These are phyloP conservation scores for Latrodectus elegans DNA, from an alignment of 2,888 invertebrate genomes.

Conservation along the genomic window DNA sequence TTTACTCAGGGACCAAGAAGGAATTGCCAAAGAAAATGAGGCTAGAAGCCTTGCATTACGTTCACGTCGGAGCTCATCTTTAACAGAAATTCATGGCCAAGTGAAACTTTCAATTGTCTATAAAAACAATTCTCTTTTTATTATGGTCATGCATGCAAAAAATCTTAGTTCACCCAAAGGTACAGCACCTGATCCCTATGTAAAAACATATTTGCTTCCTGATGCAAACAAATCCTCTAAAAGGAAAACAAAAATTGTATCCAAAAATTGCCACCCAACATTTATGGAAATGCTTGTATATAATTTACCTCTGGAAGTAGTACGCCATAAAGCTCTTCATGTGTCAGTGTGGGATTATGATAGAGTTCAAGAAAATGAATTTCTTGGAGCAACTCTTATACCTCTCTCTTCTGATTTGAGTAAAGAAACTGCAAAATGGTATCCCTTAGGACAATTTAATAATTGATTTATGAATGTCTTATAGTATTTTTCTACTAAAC, in stretches of 20 bases:
- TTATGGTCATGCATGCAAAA: slow-evolving; percentile 93
- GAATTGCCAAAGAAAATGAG: slow-evolving; percentile 78
- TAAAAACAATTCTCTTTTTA: slow-evolving; percentile 83
- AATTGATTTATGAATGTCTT: background rate
- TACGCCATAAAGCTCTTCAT: slow-evolving; percentile 80
- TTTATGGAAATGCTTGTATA: slow-evolving; percentile 82
- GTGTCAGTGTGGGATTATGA: slow-evolving; percentile 97
- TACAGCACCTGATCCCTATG: slow-evolving; percentile 77
- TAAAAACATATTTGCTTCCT: slow-evolving; percentile 87
- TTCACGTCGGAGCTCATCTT: slow-evolving; percentile 53
- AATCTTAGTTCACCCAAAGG: slow-evolving; percentile 85
- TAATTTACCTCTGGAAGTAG: slow-evolving; percentile 59
- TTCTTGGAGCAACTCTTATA: slow-evolving; percentile 92
- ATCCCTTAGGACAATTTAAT: slow-evolving; percentile 79
- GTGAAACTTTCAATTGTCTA: slow-evolving; percentile 87
- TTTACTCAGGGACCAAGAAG: slow-evolving; percentile 92
- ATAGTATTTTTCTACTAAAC: background rate
- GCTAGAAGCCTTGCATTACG: slow-evolving; percentile 18
- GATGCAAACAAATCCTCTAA: slow-evolving; percentile 94
- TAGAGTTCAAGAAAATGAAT: slow-evolving; percentile 93
- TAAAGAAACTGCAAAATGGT: slow-evolving; percentile 90
- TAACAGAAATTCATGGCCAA: slow-evolving; percentile 79
- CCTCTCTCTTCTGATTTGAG: slow-evolving; percentile 84
- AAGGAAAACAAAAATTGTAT: slow-evolving; percentile 94
- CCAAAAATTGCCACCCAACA: slow-evolving; percentile 94